Evolutionary conservation across 2,113 vertebrate species (phyloP), one percentile per base, ranked within the genome.

Genomic region (Chascanopsetta lugubris): DNA sequence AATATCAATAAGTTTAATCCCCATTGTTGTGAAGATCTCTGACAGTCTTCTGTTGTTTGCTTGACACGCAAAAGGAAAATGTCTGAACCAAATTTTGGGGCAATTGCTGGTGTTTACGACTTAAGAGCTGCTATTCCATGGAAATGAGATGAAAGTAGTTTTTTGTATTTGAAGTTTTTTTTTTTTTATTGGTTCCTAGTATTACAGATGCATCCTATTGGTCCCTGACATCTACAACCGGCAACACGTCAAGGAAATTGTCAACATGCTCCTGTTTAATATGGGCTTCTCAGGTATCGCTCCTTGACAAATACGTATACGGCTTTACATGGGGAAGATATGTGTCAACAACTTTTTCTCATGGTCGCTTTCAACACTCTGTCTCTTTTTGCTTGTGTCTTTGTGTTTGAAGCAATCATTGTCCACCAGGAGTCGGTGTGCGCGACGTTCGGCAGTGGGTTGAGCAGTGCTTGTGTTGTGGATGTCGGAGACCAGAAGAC

Each of bases 401-500:
- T 6, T 72, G 21, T n/a, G 12, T 67, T 36, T 53, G 8, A 18
- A 99, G 97, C 96, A 3, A 95, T 97, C 29, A 87, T 99, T 24
- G 95, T 98, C 13, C 97, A 99, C 84, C 97, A 99, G 87, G 97
- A 99, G 86, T 99, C 97, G 0, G 96, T 99, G 54, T 98, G 96
- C 40, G 96, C 95, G 21, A 96, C 95, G 1, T 98, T 96, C 55
- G 97, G 97, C 55, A 97, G 97, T 45, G 97, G 97, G 6, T 86
- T 99, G 64, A 95, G 96, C 87, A 99, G 97, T 3, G 97, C 96
- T 0, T 99, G 97, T 80, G 95, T 99, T 11, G 93, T 99, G 15
- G 97, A 99, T 27, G 94, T 99, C 7, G 97, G 97, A 7, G 97
- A 99, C 83, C 96, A 99, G 89, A 99, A 99, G 90, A 97, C 96